phyloP scores from a whole-genome alignment of 2,888 invertebrate species.

The Clusia tigrina region DNA sequence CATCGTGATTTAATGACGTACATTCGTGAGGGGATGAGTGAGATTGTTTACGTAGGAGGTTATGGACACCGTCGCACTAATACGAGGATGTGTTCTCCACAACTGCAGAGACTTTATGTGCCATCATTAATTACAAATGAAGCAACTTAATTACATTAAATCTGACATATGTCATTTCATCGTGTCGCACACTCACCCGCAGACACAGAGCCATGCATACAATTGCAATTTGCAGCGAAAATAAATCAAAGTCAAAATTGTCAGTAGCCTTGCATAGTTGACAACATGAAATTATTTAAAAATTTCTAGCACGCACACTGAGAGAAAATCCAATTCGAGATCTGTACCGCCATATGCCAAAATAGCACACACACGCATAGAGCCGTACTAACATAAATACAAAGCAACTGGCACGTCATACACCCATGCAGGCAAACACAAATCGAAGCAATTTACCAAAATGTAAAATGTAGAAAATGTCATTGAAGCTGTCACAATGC shows the following conservation, averaged over 20 bases:
- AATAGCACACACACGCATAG: background rate
- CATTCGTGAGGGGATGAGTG: background rate
- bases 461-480: constrained; percentile 60
- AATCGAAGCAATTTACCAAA: constrained; percentile 60
- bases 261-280: constrained; percentile 23
- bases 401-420: too few relatives aligned
- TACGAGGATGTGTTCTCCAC: background rate
- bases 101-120: background rate
- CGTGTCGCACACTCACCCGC: constrained; percentile 4
- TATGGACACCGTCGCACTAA: background rate
- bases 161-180: constrained; percentile 26
- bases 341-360: background rate
- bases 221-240: constrained; percentile 6
- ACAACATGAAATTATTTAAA: constrained; percentile 30
- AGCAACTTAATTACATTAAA: constrained; percentile 31
- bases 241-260: constrained; percentile 30
- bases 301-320: constrained; percentile 12
- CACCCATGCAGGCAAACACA: constrained; percentile 32
- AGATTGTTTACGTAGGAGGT: background rate
- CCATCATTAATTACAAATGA: constrained; percentile 7
- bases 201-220: background rate
- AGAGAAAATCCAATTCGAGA: background rate
- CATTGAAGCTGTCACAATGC: constrained; percentile 61
- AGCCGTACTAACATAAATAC: too few relatives aligned
- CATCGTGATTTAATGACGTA: background rate